Evolutionary conservation across 1,140 invertebrate genomes (phyloP).

Genomic region (Dendroctonus ponderosae): DNA sequence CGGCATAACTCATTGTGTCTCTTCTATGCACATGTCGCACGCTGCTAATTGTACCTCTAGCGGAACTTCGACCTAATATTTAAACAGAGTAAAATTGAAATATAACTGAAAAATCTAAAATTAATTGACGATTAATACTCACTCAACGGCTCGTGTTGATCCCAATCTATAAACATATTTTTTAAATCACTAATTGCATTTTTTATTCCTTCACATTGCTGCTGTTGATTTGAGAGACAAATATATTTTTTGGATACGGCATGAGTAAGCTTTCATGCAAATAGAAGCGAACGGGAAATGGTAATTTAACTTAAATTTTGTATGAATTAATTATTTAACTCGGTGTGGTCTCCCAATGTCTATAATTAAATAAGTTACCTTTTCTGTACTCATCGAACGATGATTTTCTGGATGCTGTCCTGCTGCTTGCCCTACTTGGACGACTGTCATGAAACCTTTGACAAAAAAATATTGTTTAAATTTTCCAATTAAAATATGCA

Average conservation of each 20-base stretch:
- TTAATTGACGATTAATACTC: not conserved
- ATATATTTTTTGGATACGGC: too few species aligned
- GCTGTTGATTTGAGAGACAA: too few species aligned
- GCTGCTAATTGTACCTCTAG: not conserved
- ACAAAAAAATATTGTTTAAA: too few species aligned
- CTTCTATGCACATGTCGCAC: not conserved
- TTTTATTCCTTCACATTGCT: too few species aligned
- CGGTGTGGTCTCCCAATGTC: too few species aligned
- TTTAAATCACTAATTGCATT: too few species aligned
- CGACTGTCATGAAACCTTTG: too few species aligned
- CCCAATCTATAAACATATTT: too few species aligned
- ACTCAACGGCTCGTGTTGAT: too few species aligned
- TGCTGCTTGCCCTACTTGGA: not conserved
- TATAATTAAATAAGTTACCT: not conserved
- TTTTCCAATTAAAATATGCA: too few species aligned
- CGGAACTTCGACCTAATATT: not conserved
- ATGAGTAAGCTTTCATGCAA: too few species aligned
- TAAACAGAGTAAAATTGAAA: not conserved
- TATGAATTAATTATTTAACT: not conserved
- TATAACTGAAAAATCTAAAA: not conserved
- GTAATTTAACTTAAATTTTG: not conserved
- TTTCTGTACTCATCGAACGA: not conserved
- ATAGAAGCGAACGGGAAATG: not conserved
- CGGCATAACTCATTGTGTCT: not conserved
- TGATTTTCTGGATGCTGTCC: not conserved